A percentile compares a stretch with the other conserved stretches of the same genome.
Conservation (phyloP, 2,113 vertebrate species). For the Pelobates fuscus region DNA sequence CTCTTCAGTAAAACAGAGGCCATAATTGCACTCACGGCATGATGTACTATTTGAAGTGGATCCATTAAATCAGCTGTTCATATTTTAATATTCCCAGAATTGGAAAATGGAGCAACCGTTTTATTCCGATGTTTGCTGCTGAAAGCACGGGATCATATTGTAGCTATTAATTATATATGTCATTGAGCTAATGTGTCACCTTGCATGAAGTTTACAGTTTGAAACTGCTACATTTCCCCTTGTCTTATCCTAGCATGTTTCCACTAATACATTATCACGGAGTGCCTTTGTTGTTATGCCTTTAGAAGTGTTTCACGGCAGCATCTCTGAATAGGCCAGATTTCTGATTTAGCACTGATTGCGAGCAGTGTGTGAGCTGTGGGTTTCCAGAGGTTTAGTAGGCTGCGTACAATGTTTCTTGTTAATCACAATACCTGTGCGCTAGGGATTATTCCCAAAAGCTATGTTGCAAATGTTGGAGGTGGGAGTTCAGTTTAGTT, state of each 20-base stretch:
- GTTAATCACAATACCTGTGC: not conserved
- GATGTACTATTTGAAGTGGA: not conserved
- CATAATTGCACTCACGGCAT: slow-evolving; percentile 1
- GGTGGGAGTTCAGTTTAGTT: not conserved
- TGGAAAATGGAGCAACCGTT: not conserved
- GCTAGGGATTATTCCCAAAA: too few relatives aligned
- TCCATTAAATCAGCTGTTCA: not conserved
- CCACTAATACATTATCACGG: not conserved
- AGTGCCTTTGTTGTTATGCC: not conserved
- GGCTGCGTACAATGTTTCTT: not conserved
- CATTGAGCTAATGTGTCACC: not conserved
- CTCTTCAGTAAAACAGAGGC: not conserved
- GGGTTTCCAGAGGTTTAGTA: slow-evolving; percentile 21
- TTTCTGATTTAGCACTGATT: slow-evolving; percentile 31
- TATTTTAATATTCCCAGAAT: not conserved
- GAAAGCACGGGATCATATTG: not conserved
- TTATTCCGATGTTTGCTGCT: not conserved
- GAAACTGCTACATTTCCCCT: not conserved
- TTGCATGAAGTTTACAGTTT: not conserved
- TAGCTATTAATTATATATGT: not conserved
- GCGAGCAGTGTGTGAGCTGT: slow-evolving; percentile 11
- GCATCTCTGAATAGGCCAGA: not conserved
- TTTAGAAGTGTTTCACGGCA: not conserved
- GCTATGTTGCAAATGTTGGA: not conserved
- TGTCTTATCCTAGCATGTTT: not conserved